Evolutionary conservation across 2,888 invertebrate species (phyloP), one percentile per base, ranked within the genome.

Genomic region (Acanthosepion esculentum): DNA sequence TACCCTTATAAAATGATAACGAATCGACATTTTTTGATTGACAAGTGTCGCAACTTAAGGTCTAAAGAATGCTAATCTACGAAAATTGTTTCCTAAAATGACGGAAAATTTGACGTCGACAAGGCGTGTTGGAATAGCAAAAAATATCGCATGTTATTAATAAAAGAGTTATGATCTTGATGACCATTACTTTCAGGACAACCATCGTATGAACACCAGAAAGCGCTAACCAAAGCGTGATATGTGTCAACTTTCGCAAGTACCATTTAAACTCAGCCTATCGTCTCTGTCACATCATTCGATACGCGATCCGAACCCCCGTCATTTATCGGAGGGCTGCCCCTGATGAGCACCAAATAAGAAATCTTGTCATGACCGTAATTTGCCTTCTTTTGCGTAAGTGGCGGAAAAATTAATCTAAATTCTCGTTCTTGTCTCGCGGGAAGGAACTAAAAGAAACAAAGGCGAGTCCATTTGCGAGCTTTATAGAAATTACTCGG

Each of bases 371-470:
- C 78, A 78, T 18, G 4, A 78, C 78, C n/a, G 78, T 78, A 78
- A n/a, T 10, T 78, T n/a, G 78, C 15, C 78, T 78, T 33, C n/a
- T 78, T 78, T 78, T 33, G 33, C n/a, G 15, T 78, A 78, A 78
- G 78, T 78, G 78, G 78, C 78, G 78, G 78, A 78, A 78, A 78
- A 78, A 78, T 78, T 78, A 78, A 78, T 78, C 78, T 78, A 78
- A 78, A 78, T n/a, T 78, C 78, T 78, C 78, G 78, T 78, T 78
- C n/a, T 78, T 78, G 78, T 78, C 78, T 78, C 78, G 78, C 78
- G 78, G 78, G 78, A 78, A 78, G 78, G 33, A 78, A 78, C n/a
- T n/a, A 33, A 78, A 33, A n/a, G 78, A n/a, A 33, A 78, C n/a
- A 78, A 33, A 78, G n/a, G n/a, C 33, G 33, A 78, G 78, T 78